Evolutionary conservation across 2,113 vertebrate species (phyloP).

Genomic region (Phalacrocorax aristotelis): DNA sequence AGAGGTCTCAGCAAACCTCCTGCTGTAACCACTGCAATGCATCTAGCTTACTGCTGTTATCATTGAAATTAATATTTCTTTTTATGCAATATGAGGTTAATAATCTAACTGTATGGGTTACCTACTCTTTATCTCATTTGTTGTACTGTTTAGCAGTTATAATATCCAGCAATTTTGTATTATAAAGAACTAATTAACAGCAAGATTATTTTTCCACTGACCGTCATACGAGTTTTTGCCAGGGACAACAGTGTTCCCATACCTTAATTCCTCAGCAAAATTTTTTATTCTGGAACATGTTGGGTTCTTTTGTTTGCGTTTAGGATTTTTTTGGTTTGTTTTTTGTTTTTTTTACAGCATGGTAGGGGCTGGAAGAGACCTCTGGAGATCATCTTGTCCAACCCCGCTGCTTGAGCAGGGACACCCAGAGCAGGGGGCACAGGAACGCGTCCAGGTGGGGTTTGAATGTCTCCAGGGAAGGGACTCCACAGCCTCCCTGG

Average conservation of each 20-base stretch:
- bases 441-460: too few relatives aligned
- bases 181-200: neutral
- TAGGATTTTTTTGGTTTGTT: too few relatives aligned
- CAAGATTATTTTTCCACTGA: neutral
- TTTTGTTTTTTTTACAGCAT: too few relatives aligned
- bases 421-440: too few relatives aligned
- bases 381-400: too few relatives aligned
- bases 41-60: neutral
- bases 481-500: too few relatives aligned
- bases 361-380: too few relatives aligned
- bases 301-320: too few relatives aligned
- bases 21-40: neutral
- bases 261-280: neutral
- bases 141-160: neutral
- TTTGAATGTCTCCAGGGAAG: too few relatives aligned
- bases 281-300: rapidly evolving
- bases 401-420: too few relatives aligned
- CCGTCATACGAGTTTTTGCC: neutral
- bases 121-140: neutral
- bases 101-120: neutral
- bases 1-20: neutral
- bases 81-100: neutral
- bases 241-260: neutral
- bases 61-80: neutral
- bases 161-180: neutral